phyloP scores from a whole-genome alignment of 2,113 vertebrate species.

The Lepus americanus region DNA sequence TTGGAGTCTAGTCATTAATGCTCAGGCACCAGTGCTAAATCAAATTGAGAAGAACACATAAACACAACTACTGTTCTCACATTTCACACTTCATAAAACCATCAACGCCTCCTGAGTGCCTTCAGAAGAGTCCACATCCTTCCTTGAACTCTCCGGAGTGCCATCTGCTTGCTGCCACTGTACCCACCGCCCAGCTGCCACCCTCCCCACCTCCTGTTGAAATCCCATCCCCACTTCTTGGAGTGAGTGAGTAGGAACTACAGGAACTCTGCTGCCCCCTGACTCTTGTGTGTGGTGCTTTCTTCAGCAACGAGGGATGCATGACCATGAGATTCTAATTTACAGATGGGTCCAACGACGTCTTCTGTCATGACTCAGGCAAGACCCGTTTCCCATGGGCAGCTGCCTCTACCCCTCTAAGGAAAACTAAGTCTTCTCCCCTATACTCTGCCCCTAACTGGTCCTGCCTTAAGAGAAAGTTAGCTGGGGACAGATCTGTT shows the following conservation, averaged over 20 bases:
- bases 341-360: background rate
- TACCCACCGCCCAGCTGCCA: background rate
- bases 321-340: too few relatives aligned
- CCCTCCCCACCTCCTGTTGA: too few relatives aligned
- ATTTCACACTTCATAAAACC: background rate
- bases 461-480: background rate
- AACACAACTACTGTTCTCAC: background rate
- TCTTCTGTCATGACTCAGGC: background rate
- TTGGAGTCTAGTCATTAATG: background rate
- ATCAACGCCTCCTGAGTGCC: background rate
- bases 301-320: background rate
- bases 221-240: background rate
- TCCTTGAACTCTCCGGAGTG: background rate
- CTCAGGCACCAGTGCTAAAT: too few relatives aligned
- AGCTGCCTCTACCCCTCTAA: background rate
- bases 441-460: background rate
- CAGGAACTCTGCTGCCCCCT: background rate
- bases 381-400: too few relatives aligned
- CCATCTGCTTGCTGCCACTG: background rate
- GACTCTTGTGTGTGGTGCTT: background rate
- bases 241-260: background rate
- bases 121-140: background rate
- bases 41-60: background rate
- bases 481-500: background rate
- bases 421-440: background rate